Percentiles rank a stretch among this genome's conserved stretches.
These are phyloP conservation scores for Oconnorella tubifera DNA, from an alignment of 2,888 invertebrate genomes.

Conservation along the genomic window DNA sequence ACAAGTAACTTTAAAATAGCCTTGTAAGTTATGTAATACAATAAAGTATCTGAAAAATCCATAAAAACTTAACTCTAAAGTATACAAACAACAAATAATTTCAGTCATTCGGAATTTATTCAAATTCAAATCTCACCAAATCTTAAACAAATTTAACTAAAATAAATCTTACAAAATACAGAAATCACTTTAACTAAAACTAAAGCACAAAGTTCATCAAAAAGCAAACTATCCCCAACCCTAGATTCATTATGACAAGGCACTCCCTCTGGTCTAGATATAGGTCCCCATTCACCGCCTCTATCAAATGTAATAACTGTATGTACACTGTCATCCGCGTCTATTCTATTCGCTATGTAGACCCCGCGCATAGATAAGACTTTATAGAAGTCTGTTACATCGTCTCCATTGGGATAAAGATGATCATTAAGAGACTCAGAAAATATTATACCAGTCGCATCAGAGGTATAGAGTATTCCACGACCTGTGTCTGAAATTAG, in stretches of 20 bases:
- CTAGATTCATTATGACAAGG: constrained; percentile 45
- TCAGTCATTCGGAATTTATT: no score
- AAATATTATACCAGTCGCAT: constrained; percentile 47
- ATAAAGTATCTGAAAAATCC: no score
- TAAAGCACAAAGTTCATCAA: no score
- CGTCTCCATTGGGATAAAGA: constrained; percentile 50
- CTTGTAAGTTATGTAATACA: no score
- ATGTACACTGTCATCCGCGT: constrained; percentile 47
- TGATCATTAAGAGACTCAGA: constrained; percentile 49
- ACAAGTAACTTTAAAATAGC: no score
- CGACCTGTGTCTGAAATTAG: constrained; percentile 54
- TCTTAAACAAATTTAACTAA: no score
- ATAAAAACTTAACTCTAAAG: no score
- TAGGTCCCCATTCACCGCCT: constrained; percentile 51
- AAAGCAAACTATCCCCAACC: constrained; percentile 37
- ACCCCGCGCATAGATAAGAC: constrained; percentile 45
- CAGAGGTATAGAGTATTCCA: constrained; percentile 53
- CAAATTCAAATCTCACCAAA: no score
- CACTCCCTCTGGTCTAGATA: constrained; percentile 42
- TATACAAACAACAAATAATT: no score
- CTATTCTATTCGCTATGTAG: constrained; percentile 52
- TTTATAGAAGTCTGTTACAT: constrained; percentile 53
- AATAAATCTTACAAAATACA: no score
- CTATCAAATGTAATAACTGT: constrained; percentile 51
- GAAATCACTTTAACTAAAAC: no score